phyloP scores from a whole-genome alignment of 1,140 invertebrate genomes.

The Caenorhabditis brenneri region DNA sequence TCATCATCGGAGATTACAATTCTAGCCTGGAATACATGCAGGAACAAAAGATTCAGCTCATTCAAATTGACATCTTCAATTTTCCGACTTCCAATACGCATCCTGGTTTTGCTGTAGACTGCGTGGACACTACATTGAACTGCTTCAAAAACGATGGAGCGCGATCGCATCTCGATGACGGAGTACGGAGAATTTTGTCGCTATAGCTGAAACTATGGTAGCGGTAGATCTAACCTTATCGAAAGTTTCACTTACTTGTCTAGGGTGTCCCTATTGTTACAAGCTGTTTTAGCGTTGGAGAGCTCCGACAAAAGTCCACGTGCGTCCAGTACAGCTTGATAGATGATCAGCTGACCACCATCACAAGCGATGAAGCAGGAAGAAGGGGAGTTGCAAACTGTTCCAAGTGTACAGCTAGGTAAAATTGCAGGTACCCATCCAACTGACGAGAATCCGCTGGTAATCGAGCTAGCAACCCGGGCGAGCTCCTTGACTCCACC shows the following conservation, averaged over 20 bases:
- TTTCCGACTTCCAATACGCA: conserved; percentile 92
- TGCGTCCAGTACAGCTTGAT: conserved; percentile 95
- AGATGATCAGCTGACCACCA: conserved; percentile 87
- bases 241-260: conserved; percentile 11
- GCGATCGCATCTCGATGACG: conserved; percentile 13
- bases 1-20: conserved; percentile 80
- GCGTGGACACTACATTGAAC: conserved; percentile 97
- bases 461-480: conserved; percentile 89
- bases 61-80: conserved; percentile 79
- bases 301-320: conserved; percentile 89
- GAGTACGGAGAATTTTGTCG: conserved; percentile 23
- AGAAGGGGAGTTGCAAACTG: conserved; percentile 91
- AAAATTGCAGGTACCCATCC: conserved; percentile 96
- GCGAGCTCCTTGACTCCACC: conserved; percentile 95
- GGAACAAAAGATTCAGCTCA: conserved; percentile 80
- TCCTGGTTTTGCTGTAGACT: conserved; percentile 92
- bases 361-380: conserved; percentile 98
- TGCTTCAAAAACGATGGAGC: conserved; percentile 38
- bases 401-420: conserved; percentile 89
- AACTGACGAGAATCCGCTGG: conserved; percentile 95
- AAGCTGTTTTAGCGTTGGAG: conserved; percentile 76
- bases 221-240: not conserved
- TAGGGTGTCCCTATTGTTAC: not conserved
- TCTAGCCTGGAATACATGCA: conserved; percentile 95
- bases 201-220: conserved; percentile 26